Evolutionary conservation across 2,888 invertebrate genomes (phyloP), one percentile per base, ranked within the genome.

Genomic region (Stenodema calcarata): DNA sequence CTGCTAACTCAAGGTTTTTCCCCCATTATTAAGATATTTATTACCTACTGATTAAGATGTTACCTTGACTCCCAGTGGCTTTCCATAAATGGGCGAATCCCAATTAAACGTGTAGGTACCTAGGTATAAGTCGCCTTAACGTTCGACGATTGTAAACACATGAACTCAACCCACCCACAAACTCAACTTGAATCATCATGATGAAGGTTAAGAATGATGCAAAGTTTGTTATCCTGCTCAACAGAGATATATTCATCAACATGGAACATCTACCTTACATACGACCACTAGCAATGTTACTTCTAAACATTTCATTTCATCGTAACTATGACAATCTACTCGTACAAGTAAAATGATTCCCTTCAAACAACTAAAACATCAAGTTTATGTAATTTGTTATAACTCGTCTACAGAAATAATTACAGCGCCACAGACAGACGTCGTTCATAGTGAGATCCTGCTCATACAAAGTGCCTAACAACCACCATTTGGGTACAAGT

Each of bases 221-320:
- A 23, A 4, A 62, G 23, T 18, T 9, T 54, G 23, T 41, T 18
- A 75, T 78, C 47, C 78, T 78, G 78, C 78, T 78, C 78, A 78
- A 78, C 78, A 78, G 78, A 44, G 27, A 78, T 78, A 78, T 78
- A 78, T 78, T 78, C 44, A 78, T 44, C 78, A 78, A 73, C 73
- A 73, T 73, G 28, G 73, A 73, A 73, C 73, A 73, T 41, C 73
- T 73, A 73, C 73, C 73, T 73, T 73, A 23, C 30, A 16, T n/a
- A 35, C 30, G 35, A 35, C 35, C 73, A 35, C 73, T 73, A 73
- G 62, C 62, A 62, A 47, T 62, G 0, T 62, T 62, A 27, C 23
- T 4, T 62, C 62, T 62, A 54, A 54, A 54, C 54, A 23, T 23
- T 62, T 23, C 62, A 23, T 62, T 62, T 27, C 62, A 62, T 23